Conservation (phyloP, 2,797 vertebrate species). For the Lateolabrax maculatus region DNA sequence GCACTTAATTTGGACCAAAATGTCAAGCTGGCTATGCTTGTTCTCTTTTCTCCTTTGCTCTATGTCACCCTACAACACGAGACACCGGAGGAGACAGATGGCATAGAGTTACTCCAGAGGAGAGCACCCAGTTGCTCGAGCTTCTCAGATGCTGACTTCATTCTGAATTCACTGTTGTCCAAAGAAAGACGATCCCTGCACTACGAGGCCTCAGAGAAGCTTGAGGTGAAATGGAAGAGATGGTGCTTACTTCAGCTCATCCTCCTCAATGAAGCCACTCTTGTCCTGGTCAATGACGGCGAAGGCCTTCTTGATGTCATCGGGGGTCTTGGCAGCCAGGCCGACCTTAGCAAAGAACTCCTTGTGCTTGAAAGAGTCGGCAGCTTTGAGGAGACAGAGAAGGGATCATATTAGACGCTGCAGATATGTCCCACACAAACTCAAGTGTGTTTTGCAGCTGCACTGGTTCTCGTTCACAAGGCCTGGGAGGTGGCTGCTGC, state of each 20-base stretch:
- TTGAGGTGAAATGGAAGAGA: slow-evolving; percentile 43
- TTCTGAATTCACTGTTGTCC: slow-evolving; percentile 24
- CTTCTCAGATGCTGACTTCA: slow-evolving; percentile 42
- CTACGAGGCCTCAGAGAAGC: slow-evolving; percentile 12
- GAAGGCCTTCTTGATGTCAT: slow-evolving; percentile 87
- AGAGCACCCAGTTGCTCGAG: not conserved
- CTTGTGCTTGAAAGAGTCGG: slow-evolving; percentile 89
- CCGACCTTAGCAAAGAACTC: slow-evolving; percentile 87
- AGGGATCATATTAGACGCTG: not conserved
- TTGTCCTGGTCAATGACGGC: slow-evolving; percentile 90
- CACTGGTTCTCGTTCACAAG: not conserved
- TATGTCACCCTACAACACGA: no score
- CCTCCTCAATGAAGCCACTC: slow-evolving; percentile 91
- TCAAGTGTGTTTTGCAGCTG: not conserved
- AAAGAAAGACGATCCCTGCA: slow-evolving; percentile 45
- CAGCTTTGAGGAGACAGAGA: slow-evolving; percentile 78
- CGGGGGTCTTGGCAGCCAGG: slow-evolving; percentile 83
- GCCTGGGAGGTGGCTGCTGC: not conserved
- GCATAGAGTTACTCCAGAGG: slow-evolving; percentile 27
- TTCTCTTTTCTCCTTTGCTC: slow-evolving; percentile 50
- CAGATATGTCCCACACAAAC: not conserved
- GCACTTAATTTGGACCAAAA: not conserved
- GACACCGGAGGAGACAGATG: slow-evolving; percentile 18
- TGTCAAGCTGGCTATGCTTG: slow-evolving; percentile 61
- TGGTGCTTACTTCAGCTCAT: slow-evolving; percentile 86